A percentile compares a stretch with the other conserved stretches of the same genome.
phyloP scores from a whole-genome alignment of 2,888 invertebrate genomes.

The Choreutis nemorana region DNA sequence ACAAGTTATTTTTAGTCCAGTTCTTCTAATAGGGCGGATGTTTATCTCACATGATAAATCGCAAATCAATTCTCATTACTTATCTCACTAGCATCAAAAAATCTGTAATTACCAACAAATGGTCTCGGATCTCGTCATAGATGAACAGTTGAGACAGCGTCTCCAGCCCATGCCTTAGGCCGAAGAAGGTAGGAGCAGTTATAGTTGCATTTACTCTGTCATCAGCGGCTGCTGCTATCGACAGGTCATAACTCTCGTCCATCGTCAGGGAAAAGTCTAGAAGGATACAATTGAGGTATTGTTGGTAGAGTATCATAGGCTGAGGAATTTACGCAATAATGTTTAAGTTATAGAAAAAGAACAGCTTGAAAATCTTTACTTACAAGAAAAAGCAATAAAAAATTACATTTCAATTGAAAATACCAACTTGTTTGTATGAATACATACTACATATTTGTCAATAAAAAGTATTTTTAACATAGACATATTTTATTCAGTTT shows the following conservation, averaged over 20 bases:
- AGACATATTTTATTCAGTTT: too few relatives aligned
- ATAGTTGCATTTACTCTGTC: conserved; percentile 66
- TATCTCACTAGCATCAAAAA: background rate
- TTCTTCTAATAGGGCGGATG: background rate
- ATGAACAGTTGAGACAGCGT: conserved; percentile 73
- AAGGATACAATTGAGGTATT: conserved; percentile 11
- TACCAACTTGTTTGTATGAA: too few relatives aligned
- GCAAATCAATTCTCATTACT: background rate
- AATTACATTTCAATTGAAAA: too few relatives aligned
- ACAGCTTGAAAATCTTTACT: too few relatives aligned
- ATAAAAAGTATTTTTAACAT: too few relatives aligned
- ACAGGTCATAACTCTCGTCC: conserved; percentile 67
- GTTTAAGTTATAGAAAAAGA: too few relatives aligned
- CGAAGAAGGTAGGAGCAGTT: conserved; percentile 69
- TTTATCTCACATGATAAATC: background rate
- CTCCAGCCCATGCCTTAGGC: conserved; percentile 73
- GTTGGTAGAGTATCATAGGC: too few relatives aligned
- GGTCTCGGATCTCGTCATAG: conserved; percentile 69
- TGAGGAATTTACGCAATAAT: too few relatives aligned
- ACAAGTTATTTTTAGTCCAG: too few relatives aligned
- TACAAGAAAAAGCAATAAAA: too few relatives aligned
- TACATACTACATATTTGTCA: too few relatives aligned
- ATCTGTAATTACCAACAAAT: conserved; percentile 53
- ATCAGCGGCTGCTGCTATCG: conserved; percentile 36
- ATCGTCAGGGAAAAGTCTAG: conserved; percentile 61